A percentile compares a stretch with the other conserved stretches of the same genome.
Conservation (phyloP, 2,113 vertebrate genomes). For the Danio rerio region GRCz12tu NC_133177.1:40683501-40684000, state of each 20-base stretch:
- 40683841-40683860: not conserved
- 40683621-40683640: conserved; percentile 1
- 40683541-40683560: not conserved
- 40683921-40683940: no score
- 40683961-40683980: no score
- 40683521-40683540: not conserved
- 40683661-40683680: not conserved
- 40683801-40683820: not conserved
- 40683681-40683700: not conserved
- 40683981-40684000: no score
- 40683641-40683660: not conserved
- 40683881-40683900: not conserved
- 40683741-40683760: not conserved
- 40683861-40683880: not conserved
- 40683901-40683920: not conserved
- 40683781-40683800: not conserved
- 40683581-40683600: not conserved
- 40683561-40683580: not conserved
- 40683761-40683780: not conserved
- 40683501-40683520: not conserved
- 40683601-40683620: not conserved
- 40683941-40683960: no score
- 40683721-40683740: not conserved
- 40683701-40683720: not conserved
- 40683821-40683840: conserved; percentile 12